These are phyloP conservation scores for Vanessa cardui DNA, from an alignment of 2,888 invertebrate species.

Conservation along the genomic window DNA sequence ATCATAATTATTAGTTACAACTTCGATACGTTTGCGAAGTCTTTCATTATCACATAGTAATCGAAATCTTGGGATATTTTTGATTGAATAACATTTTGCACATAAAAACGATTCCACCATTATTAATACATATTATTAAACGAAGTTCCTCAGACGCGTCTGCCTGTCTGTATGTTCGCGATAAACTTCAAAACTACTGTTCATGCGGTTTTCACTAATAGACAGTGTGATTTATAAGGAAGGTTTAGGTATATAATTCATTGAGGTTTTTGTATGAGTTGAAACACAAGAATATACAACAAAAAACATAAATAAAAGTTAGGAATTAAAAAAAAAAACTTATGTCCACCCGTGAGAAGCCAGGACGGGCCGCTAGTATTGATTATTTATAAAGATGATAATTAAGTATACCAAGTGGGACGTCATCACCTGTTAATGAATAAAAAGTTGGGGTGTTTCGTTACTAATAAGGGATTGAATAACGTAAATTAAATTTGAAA, in stretches of 20 bases:
- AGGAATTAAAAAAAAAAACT: too few species aligned
- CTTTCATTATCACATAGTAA: background rate
- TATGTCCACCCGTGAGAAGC: too few species aligned
- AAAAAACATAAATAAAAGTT: too few species aligned
- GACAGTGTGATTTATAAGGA: too few species aligned
- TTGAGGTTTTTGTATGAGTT: too few species aligned
- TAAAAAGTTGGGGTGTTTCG: background rate
- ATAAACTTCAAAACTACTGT: too few species aligned
- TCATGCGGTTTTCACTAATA: too few species aligned
- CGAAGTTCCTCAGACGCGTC: too few species aligned
- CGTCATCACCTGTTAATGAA: background rate
- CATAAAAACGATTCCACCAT: background rate
- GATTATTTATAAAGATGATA: background rate
- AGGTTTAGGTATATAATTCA: too few species aligned
- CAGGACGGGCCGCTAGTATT: background rate
- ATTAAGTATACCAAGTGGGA: background rate
- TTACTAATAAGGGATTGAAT: background rate
- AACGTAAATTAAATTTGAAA: background rate
- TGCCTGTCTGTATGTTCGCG: too few species aligned
- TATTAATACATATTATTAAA: too few species aligned
- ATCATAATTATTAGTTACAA: background rate
- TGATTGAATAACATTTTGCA: background rate
- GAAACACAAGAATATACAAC: too few species aligned
- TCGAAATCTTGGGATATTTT: background rate
- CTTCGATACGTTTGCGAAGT: background rate